These are phyloP conservation scores for Standfussiana lucernea DNA, from an alignment of 2,888 invertebrate species.

Conservation along the genomic window DNA sequence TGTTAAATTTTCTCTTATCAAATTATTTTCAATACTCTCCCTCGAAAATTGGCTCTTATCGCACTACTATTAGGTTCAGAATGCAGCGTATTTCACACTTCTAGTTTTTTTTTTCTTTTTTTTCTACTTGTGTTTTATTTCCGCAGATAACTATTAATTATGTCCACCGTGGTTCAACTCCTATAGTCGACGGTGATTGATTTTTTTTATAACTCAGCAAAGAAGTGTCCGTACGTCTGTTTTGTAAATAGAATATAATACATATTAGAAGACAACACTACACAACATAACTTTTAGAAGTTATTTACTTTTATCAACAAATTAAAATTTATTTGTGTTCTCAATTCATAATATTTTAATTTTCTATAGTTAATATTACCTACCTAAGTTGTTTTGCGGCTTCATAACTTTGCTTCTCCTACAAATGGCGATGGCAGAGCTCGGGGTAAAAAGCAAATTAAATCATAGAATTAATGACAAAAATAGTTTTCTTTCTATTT, in stretches of 20 bases:
- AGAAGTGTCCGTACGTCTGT: too few species aligned
- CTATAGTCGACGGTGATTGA: neutral
- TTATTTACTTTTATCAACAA: too few species aligned
- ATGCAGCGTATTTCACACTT: neutral
- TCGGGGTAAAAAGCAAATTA: too few species aligned
- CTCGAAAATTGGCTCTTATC: neutral
- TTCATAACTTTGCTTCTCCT: neutral
- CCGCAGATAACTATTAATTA: neutral
- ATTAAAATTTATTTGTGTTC: too few species aligned
- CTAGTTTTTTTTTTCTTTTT: neutral
- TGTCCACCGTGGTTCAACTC: neutral
- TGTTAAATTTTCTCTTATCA: too few species aligned
- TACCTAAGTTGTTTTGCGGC: too few species aligned
- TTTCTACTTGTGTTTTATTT: neutral
- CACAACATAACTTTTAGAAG: too few species aligned
- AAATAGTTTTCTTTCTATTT: too few species aligned
- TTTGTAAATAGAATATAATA: neutral
- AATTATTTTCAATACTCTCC: neutral
- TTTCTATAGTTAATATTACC: neutral
- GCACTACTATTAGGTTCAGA: neutral
- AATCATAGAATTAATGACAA: too few species aligned
- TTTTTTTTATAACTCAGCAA: neutral
- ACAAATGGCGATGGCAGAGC: too few species aligned
- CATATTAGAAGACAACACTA: neutral
- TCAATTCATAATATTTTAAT: neutral